Evolutionary conservation across 2,888 invertebrate species (phyloP).

Genomic region (Epistrophe grossulariae): DNA sequence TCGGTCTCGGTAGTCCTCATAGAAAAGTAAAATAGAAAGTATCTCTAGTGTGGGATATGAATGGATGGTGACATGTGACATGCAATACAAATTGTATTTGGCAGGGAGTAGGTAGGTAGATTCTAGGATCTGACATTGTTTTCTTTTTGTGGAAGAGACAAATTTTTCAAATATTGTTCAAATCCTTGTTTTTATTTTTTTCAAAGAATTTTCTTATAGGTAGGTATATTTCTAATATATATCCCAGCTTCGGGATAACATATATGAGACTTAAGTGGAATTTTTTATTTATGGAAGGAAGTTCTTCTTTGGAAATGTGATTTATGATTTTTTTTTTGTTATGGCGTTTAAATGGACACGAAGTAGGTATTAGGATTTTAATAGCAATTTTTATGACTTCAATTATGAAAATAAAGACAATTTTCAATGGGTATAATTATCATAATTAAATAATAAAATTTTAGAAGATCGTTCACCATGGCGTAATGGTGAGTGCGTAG

Average conservation of each 20-base stretch:
- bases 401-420: neutral
- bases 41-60: slow-evolving; percentile 30
- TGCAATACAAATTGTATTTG: slow-evolving; percentile 30
- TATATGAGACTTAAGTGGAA: neutral
- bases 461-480: too few relatives aligned
- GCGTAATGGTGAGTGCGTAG: too few relatives aligned
- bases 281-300: slow-evolving; percentile 7
- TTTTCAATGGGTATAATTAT: neutral
- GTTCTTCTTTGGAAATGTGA: slow-evolving; percentile 7
- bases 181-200: neutral
- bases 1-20: slow-evolving; percentile 26
- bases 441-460: too few relatives aligned
- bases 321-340: neutral
- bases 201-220: neutral
- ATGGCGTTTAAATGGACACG: slow-evolving; percentile 3
- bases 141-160: slow-evolving; percentile 7
- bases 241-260: neutral
- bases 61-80: slow-evolving; percentile 22
- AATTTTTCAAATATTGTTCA: neutral
- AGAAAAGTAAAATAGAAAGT: slow-evolving; percentile 57
- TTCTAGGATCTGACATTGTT: slow-evolving; percentile 38
- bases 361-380: neutral
- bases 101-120: neutral
- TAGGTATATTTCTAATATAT: neutral
- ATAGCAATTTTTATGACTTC: slow-evolving; percentile 10